phyloP scores from a whole-genome alignment of 2,797 vertebrate genomes.

The Onychomys arenicola region DNA sequence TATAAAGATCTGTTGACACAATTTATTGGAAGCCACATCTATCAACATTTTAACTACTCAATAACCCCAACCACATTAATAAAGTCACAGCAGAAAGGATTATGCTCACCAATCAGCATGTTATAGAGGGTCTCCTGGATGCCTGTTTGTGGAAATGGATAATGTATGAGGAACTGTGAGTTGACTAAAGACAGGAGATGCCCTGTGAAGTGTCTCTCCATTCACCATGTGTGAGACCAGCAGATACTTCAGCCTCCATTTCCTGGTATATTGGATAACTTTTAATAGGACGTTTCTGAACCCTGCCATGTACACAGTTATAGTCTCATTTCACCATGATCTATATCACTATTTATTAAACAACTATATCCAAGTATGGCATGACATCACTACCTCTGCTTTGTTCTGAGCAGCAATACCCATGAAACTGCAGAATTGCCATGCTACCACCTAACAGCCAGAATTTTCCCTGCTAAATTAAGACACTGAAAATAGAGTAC shows the following conservation, averaged over 20 bases:
- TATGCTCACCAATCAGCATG: conserved; percentile 65
- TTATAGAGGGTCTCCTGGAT: neutral
- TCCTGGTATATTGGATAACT: neutral
- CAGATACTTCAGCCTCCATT: neutral
- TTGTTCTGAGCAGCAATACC: neutral
- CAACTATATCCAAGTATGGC: neutral
- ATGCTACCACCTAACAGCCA: neutral
- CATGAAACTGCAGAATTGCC: neutral
- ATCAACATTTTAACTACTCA: conserved; percentile 81
- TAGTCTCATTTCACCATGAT: neutral
- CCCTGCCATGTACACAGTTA: no score
- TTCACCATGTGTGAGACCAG: neutral
- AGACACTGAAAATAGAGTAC: neutral
- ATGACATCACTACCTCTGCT: neutral
- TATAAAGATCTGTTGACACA: conserved; percentile 77
- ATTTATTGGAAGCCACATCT: conserved; percentile 78
- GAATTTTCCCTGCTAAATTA: neutral
- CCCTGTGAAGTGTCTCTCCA: neutral
- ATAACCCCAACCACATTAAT: conserved; percentile 78
- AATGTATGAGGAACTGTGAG: neutral
- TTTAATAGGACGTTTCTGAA: neutral
- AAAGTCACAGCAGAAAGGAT: conserved; percentile 81
- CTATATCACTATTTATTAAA: neutral
- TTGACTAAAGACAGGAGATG: neutral
- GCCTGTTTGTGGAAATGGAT: neutral